These are phyloP conservation scores for Hipparchia sbordonii DNA, from an alignment of 2,888 invertebrate species.

Conservation along the genomic window DNA sequence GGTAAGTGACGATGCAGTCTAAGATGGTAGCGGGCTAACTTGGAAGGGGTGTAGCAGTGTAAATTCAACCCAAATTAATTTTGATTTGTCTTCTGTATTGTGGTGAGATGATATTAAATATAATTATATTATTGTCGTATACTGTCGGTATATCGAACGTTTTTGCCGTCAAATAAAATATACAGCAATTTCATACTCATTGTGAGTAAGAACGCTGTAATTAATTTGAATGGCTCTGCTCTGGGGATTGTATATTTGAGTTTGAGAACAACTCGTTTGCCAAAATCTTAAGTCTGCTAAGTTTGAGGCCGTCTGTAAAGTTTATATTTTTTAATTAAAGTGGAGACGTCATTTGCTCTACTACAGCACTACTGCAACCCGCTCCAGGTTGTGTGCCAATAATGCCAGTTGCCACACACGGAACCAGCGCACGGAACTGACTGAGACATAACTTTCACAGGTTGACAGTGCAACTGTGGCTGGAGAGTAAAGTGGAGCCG, in stretches of 20 bases:
- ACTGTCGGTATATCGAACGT: background rate
- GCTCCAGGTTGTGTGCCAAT: too few species aligned
- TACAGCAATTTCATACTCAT: background rate
- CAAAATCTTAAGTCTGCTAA: constrained; percentile 10
- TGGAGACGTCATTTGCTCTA: background rate
- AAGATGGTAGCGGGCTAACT: too few species aligned
- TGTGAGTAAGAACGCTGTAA: background rate
- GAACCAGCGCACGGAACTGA: too few species aligned
- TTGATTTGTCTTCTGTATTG: background rate
- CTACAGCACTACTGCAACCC: too few species aligned
- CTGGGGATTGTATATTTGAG: background rate
- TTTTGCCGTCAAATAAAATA: background rate
- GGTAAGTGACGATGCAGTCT: background rate
- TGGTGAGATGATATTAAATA: background rate
- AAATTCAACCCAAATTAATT: background rate
- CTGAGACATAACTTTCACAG: too few species aligned
- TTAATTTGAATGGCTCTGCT: constrained; percentile 6
- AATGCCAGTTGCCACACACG: too few species aligned
- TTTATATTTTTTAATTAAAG: constrained; percentile 1
- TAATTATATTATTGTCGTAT: background rate
- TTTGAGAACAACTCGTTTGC: constrained; percentile 2
- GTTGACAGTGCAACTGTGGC: too few species aligned
- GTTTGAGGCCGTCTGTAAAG: background rate
- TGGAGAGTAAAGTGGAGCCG: too few species aligned
- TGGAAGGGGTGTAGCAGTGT: too few species aligned